phyloP scores from a whole-genome alignment of 2,888 invertebrate species.

The Dioctria rufipes region DNA sequence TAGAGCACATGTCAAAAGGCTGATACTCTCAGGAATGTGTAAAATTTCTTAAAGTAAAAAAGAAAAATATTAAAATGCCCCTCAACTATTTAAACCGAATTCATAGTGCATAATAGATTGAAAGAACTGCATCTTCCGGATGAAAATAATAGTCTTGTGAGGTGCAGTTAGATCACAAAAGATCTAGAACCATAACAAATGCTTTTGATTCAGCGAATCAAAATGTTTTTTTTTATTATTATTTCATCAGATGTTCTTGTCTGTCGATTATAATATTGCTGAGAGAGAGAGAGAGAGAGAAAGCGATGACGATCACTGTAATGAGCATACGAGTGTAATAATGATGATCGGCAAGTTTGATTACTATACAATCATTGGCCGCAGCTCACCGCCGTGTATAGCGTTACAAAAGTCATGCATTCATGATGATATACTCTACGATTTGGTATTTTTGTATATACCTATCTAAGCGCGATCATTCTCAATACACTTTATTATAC shows the following conservation, averaged over 20 bases:
- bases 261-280: neutral
- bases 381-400: neutral
- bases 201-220: conserved; percentile 28
- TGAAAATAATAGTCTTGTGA: neutral
- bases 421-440: neutral
- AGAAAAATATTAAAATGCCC: too few relatives aligned
- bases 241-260: conserved; percentile 11
- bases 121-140: neutral
- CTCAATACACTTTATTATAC: too few relatives aligned
- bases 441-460: neutral
- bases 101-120: neutral
- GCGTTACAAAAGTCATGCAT: neutral
- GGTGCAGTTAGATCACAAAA: neutral
- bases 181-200: conserved; percentile 1
- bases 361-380: conserved; percentile 22
- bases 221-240: neutral
- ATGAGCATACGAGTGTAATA: conserved; percentile 43
- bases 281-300: neutral
- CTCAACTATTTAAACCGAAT: neutral
- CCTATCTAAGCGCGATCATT: too few relatives aligned
- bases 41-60: too few relatives aligned
- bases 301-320: conserved; percentile 25
- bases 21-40: too few relatives aligned
- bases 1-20: too few relatives aligned
- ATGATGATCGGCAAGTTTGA: conserved; percentile 29